Conservation (phyloP, 2,797 vertebrate genomes). For the Molossus alvarezi region DNA sequence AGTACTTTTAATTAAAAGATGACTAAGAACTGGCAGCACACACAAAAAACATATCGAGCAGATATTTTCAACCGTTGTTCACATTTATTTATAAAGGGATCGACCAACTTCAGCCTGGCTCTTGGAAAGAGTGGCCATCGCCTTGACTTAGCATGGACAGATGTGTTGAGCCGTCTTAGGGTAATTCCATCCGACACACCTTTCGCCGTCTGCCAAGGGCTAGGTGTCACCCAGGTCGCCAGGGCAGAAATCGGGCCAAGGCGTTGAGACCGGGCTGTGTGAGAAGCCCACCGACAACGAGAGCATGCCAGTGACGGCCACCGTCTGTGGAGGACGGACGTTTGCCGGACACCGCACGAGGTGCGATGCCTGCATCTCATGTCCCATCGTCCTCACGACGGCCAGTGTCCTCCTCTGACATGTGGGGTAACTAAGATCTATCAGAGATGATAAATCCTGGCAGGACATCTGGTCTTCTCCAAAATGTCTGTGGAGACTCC, state of each 20-base stretch:
- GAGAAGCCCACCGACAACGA: fast-evolving
- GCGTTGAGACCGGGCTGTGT: fast-evolving
- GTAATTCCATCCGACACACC: neutral
- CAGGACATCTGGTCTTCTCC: neutral
- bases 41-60: conserved; percentile 54
- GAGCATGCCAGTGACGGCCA: fast-evolving
- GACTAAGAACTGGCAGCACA: conserved; percentile 74
- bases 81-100: neutral
- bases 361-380: fast-evolving
- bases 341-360: fast-evolving
- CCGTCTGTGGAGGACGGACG: fast-evolving
- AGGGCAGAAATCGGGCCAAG: neutral
- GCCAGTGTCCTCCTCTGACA: neutral
- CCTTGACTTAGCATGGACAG: neutral
- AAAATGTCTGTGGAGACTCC: fast-evolving
- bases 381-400: fast-evolving
- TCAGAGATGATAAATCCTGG: neutral
- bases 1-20: conserved; percentile 85
- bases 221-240: fast-evolving
- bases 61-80: conserved; percentile 41
- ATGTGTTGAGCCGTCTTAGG: neutral
- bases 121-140: neutral
- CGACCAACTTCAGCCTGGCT: neutral
- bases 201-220: neutral
- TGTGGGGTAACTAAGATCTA: neutral